Evolutionary conservation across 1,140 invertebrate species (phyloP), one percentile per base, ranked within the genome.

Genomic region (Wiebesia pumilae): DNA sequence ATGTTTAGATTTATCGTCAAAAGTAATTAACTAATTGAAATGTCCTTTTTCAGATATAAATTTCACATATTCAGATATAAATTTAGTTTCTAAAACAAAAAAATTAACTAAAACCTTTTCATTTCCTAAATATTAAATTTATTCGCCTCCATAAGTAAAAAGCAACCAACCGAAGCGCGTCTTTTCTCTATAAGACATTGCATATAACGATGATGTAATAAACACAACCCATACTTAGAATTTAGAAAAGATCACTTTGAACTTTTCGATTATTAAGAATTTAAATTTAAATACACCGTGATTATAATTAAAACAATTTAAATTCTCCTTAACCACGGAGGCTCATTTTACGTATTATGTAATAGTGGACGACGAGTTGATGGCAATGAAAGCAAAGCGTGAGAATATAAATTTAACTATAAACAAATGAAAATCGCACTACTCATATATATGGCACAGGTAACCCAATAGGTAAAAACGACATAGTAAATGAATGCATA

Each of bases 211-310:
- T 86, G 88, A 87, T 90, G 89, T 91, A 91, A 90, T 89, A 90
- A 88, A 91, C 90, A 89, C 87, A 83, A 90, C 85, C 90, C 89
- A 82, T 62, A 87, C 43, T 83, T 87, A 87, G 85, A 83, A 33
- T 87, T 83, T 73, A 69, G 67, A 89, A 89, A 90, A 79, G 54
- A 88, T 91, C 91, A 90, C 90, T 91, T 90, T 90, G 90, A 92
- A 90, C 84, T 92, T 90, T 91, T 91, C 88, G 85, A 83, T 88
- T 84, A 87, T 89, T 88, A 62, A 80, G n/a, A 21, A 87, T 83
- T 86, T 62, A 69, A 78, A 62, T 27, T 77, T 47, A 9, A 69
- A 69, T 14, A 54, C 58, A 73, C 47, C 73, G 81, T 73, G 62
- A 82, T 77, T 86, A 77, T 82, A 82, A 69, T 78, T 54, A 69